Evolutionary conservation across 1,140 invertebrate species (phyloP).

Genomic region (Cherax destructor): DNA sequence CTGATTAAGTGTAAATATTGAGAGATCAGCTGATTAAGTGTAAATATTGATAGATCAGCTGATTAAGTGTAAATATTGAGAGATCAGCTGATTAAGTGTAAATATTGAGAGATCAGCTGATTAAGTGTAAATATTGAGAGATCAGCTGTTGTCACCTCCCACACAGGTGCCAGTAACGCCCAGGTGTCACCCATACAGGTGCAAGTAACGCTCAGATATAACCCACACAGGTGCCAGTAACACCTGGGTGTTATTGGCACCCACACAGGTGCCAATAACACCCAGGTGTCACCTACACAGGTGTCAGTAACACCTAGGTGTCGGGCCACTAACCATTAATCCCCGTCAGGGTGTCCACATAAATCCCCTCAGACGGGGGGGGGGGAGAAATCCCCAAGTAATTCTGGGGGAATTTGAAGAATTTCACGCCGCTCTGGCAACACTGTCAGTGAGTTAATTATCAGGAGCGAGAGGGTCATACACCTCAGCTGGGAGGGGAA

Average conservation of each 20-base stretch:
- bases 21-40: not conserved
- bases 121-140: not conserved
- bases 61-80: no score
- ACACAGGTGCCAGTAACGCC: no score
- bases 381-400: not conserved
- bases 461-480: not conserved
- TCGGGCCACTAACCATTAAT: not conserved
- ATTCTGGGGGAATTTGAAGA: not conserved
- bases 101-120: not conserved
- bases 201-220: no score
- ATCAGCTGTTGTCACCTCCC: not conserved
- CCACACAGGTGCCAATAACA: no score
- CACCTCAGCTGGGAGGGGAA: not conserved
- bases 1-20: not conserved
- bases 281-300: no score
- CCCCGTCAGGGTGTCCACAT: not conserved
- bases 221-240: no score
- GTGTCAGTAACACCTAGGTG: not conserved
- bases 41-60: no score
- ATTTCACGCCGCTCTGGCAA: no score
- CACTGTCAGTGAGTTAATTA: not conserved
- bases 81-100: no score
- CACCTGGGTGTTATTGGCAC: no score
- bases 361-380: not conserved
- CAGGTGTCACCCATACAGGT: no score